These are phyloP conservation scores for Arrhamphus sclerolepis DNA, from an alignment of 2,797 vertebrate genomes.

Conservation along the genomic window DNA sequence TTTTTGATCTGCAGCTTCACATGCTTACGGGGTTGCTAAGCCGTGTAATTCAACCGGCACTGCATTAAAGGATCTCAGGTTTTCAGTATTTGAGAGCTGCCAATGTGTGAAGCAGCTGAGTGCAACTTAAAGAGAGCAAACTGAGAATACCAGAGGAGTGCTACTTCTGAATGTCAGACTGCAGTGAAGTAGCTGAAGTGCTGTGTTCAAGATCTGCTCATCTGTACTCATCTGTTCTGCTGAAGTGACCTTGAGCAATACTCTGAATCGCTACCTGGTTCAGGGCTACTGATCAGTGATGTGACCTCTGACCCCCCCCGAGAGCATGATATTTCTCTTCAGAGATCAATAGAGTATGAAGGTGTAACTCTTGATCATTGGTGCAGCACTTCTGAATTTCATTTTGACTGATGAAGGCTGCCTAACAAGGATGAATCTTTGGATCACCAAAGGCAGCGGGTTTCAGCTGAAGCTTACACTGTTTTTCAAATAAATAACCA, in stretches of 20 bases:
- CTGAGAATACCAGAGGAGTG: conserved; percentile 41
- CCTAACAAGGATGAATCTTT: background rate
- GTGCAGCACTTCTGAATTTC: conserved; percentile 17
- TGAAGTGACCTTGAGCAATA: conserved; percentile 57
- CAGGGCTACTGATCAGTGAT: conserved; percentile 26
- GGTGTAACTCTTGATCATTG: conserved; percentile 9
- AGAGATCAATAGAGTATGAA: conserved; percentile 40
- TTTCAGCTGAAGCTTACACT: conserved; percentile 10
- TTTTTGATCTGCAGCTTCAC: conserved; percentile 9
- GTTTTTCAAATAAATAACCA: conserved; percentile 19
- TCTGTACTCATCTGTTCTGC: conserved; percentile 37
- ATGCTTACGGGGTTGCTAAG: conserved; percentile 20
- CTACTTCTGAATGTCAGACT: conserved; percentile 23
- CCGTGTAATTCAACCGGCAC: conserved; percentile 11
- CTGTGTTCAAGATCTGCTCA: conserved; percentile 38
- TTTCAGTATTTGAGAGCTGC: conserved; percentile 13
- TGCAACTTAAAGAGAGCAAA: conserved; percentile 27
- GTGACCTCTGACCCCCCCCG: conserved; percentile 39
- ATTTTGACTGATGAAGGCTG: conserved; percentile 28
- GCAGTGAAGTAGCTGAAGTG: conserved; percentile 39
- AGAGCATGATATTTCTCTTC: conserved; percentile 1
- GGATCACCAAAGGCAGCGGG: conserved; percentile 5
- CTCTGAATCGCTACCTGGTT: conserved; percentile 16
- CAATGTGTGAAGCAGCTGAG: conserved; percentile 16
- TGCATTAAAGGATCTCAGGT: conserved; percentile 12